Conservation (phyloP, 2,888 invertebrate species). For the Thera obeliscata region DNA sequence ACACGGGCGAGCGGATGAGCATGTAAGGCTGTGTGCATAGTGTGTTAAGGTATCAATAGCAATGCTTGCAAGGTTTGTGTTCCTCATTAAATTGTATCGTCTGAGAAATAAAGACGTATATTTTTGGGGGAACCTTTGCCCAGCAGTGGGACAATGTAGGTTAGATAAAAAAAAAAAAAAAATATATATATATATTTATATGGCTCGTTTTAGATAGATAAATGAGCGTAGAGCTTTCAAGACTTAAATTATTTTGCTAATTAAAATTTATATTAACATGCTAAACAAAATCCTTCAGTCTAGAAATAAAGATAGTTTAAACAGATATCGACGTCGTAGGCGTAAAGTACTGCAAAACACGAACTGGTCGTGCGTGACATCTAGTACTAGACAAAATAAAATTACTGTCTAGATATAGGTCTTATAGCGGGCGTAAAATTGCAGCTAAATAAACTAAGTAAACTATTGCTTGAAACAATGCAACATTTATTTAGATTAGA, state of each 20-base stretch:
- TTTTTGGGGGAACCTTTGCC: too few species aligned
- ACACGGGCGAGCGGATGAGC: conserved; percentile 78
- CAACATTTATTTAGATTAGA: background rate
- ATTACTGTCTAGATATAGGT: conserved; percentile 55
- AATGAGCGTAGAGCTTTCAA: background rate
- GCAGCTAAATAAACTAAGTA: background rate
- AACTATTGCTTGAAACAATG: background rate
- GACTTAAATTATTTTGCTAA: conserved; percentile 1
- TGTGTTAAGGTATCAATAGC: conserved; percentile 44
- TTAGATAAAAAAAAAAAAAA: too few species aligned
- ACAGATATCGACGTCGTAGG: conserved; percentile 20
- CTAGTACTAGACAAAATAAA: conserved; percentile 55
- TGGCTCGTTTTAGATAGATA: background rate
- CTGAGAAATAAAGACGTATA: background rate
- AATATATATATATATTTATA: background rate
- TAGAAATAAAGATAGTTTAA: conserved; percentile 16
- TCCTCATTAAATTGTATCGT: too few species aligned
- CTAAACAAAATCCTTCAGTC: conserved; percentile 6
- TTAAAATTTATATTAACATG: conserved; percentile 11
- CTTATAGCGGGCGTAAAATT: conserved; percentile 1
- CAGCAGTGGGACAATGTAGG: too few species aligned
- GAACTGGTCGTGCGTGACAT: conserved; percentile 67
- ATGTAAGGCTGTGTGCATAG: conserved; percentile 58
- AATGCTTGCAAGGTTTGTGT: too few species aligned
- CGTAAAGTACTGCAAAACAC: conserved; percentile 49